phyloP scores from a whole-genome alignment of 2,113 vertebrate species.

The Chaetops frenatus region DNA sequence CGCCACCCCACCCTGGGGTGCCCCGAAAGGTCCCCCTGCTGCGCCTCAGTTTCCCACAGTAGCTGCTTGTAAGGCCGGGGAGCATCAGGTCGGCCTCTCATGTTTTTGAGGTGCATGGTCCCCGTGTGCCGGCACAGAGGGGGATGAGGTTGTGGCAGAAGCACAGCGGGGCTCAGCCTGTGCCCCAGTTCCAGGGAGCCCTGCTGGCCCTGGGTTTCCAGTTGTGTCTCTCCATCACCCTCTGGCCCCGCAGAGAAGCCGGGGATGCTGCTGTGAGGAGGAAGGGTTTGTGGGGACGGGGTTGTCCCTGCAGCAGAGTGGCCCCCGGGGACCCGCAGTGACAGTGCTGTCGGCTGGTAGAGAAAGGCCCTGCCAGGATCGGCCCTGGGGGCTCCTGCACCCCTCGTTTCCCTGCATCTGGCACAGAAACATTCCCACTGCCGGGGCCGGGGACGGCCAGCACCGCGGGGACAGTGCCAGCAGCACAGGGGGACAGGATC shows the following conservation, averaged over 20 bases:
- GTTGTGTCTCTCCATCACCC: background rate
- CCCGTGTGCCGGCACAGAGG: accelerated
- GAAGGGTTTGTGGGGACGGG: background rate
- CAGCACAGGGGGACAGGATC: background rate
- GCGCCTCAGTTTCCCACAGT: background rate
- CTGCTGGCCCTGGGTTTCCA: background rate
- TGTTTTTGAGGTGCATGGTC: background rate
- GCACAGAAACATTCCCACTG: accelerated
- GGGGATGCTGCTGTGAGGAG: background rate
- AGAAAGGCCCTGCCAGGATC: background rate
- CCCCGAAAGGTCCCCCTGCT: accelerated
- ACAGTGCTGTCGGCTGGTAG: background rate
- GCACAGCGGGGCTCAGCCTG: background rate
- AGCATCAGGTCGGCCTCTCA: background rate
- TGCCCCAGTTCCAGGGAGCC: background rate
- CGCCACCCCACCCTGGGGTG: accelerated
- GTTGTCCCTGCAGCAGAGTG: background rate
- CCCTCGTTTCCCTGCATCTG: accelerated
- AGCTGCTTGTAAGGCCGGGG: background rate
- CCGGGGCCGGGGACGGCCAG: background rate
- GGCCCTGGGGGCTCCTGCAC: background rate
- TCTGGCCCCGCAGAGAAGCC: background rate
- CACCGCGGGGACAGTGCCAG: background rate
- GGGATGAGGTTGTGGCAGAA: background rate
- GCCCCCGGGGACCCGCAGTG: background rate